Evolutionary conservation across 2,113 vertebrate species (phyloP).

Genomic region (Cettia cetti): DNA sequence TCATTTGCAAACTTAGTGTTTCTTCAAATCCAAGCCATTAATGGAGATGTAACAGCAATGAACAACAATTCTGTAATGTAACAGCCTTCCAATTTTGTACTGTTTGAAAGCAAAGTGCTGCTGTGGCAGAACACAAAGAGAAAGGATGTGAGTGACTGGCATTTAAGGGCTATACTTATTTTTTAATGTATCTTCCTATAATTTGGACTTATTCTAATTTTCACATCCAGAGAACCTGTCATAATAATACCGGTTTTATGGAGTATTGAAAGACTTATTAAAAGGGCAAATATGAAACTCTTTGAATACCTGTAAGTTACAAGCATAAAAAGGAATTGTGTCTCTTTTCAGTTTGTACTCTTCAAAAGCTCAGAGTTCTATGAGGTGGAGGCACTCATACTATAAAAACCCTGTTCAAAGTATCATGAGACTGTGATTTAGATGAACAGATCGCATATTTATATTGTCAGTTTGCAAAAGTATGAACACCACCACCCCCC

Average conservation of each 20-base stretch:
- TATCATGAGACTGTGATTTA: background rate
- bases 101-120: background rate
- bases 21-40: background rate
- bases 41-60: background rate
- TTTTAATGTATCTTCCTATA: background rate
- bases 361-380: background rate
- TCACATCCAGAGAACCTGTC: background rate
- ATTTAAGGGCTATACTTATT: background rate
- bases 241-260: background rate
- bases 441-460: background rate
- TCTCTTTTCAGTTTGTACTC: background rate
- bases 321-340: background rate
- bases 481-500: no score
- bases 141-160: background rate
- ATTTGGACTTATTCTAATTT: background rate
- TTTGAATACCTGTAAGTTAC: background rate
- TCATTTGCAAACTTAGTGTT: background rate
- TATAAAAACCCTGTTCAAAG: background rate
- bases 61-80: background rate
- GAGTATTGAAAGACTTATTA: background rate
- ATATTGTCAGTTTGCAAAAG: background rate
- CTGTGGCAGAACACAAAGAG: background rate
- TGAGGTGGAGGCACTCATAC: background rate
- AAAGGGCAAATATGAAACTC: background rate
- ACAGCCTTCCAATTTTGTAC: background rate